These are phyloP conservation scores for Leptopterna dolabrata DNA, from an alignment of 2,888 invertebrate genomes.

Conservation along the genomic window DNA sequence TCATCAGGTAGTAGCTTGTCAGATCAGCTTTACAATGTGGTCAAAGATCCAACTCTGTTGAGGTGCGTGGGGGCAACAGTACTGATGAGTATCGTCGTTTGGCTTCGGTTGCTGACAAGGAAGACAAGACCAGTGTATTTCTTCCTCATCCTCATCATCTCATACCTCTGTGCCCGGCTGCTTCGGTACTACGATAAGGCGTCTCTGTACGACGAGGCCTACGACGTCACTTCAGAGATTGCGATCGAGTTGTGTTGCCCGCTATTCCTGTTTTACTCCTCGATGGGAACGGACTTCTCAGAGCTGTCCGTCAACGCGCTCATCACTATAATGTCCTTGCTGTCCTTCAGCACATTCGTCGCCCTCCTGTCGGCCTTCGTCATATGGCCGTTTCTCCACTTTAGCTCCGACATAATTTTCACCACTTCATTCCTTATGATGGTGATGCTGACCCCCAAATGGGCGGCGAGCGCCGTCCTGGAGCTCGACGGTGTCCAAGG, in stretches of 20 bases:
- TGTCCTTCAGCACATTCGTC: background rate
- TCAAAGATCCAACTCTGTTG: background rate
- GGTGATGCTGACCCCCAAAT: constrained; percentile 13
- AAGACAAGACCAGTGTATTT: background rate
- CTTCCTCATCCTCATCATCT: background rate
- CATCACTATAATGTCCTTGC: background rate
- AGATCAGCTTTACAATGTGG: background rate
- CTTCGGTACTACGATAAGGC: background rate
- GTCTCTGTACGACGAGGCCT: background rate
- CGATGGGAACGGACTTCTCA: constrained; percentile 35
- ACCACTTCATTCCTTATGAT: background rate
- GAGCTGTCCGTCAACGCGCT: background rate
- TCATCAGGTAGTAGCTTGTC: background rate
- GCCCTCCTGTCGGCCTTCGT: background rate
- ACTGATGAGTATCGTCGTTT: background rate
- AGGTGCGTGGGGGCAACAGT: background rate
- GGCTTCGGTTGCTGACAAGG: background rate
- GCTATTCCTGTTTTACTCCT: background rate
- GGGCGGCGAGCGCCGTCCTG: background rate
- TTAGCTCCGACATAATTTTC: constrained; percentile 1
- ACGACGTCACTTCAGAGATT: background rate
- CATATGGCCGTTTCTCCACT: constrained; percentile 14
- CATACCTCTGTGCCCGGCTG: background rate
- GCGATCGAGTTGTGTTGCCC: background rate
- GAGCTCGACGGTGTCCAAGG: constrained; percentile 41